A percentile compares a stretch with the other conserved stretches of the same genome.
Conservation (phyloP, 2,797 vertebrate species). For the Sebastolobus altivelis region DNA sequence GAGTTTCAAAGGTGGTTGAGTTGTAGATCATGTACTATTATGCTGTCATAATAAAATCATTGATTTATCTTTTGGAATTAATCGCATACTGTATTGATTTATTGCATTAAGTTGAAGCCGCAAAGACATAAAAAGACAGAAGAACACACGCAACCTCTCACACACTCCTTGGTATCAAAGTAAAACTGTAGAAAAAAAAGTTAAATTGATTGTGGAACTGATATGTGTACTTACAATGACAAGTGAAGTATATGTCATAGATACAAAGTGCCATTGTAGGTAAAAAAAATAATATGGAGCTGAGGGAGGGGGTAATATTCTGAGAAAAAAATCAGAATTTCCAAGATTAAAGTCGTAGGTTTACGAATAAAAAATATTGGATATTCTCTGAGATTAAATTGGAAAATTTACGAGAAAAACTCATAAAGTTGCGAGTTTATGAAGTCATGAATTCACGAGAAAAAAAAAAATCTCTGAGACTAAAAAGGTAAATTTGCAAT, state of each 20-base stretch:
- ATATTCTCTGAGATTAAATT: not conserved
- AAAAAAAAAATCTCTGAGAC: too few relatives aligned
- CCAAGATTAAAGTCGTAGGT: not conserved
- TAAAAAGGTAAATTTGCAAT: too few relatives aligned
- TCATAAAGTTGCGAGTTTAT: too few relatives aligned
- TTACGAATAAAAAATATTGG: not conserved
- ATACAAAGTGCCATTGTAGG: too few relatives aligned
- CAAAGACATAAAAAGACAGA: slow-evolving; percentile 14
- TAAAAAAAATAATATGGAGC: not conserved
- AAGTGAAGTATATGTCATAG: too few relatives aligned
- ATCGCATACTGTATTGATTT: slow-evolving; percentile 56
- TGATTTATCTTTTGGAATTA: slow-evolving; percentile 57
- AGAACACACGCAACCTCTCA: not conserved
- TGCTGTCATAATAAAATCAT: slow-evolving; percentile 55
- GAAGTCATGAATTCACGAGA: too few relatives aligned
- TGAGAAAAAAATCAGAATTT: not conserved
- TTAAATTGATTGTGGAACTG: not conserved
- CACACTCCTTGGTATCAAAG: not conserved
- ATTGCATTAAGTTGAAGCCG: slow-evolving; percentile 22
- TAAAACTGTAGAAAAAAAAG: not conserved
- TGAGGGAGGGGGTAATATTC: too few relatives aligned
- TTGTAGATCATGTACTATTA: slow-evolving; percentile 57
- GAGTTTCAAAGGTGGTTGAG: slow-evolving; percentile 61
- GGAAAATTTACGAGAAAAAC: not conserved
- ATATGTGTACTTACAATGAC: not conserved